A percentile compares a stretch with the other conserved stretches of the same genome.
Evolutionary conservation across 2,888 invertebrate species (phyloP).

Genomic region (Folsomia manolachei): DNA sequence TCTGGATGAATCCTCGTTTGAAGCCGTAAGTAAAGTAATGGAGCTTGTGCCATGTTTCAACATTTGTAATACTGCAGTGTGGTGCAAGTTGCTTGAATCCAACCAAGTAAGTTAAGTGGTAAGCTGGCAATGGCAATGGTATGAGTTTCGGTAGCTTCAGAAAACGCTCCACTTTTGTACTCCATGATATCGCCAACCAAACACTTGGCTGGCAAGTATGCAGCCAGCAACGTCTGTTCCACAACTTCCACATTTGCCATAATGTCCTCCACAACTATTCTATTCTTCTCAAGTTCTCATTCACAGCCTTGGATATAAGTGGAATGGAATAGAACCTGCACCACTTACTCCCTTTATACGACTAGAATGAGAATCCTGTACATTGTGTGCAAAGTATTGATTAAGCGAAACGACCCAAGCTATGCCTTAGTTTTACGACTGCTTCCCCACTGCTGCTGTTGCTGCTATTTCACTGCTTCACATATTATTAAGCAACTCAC

Average conservation of each 20-base stretch:
- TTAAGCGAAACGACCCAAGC: background rate
- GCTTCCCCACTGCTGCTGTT: background rate
- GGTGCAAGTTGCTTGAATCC: too few relatives aligned
- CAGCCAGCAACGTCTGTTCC: too few relatives aligned
- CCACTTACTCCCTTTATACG: too few relatives aligned
- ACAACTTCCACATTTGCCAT: background rate
- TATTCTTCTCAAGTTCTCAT: too few relatives aligned
- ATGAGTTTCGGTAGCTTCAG: too few relatives aligned
- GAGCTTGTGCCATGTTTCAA: too few relatives aligned
- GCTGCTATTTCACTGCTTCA: background rate
- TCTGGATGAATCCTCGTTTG: too few relatives aligned
- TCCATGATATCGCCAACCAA: background rate
- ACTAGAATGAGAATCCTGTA: background rate
- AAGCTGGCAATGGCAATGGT: background rate
- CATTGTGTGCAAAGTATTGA: constrained; percentile 8
- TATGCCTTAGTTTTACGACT: background rate
- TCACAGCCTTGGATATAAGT: background rate
- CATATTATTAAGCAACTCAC: background rate
- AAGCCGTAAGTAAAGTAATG: too few relatives aligned
- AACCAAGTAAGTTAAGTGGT: too few relatives aligned
- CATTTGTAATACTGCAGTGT: background rate
- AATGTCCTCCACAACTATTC: background rate
- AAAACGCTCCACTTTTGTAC: background rate
- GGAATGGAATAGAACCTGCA: background rate
- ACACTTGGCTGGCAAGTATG: too few relatives aligned